phyloP scores from a whole-genome alignment of 2,113 vertebrate species.

The Aramus guarauna region DNA sequence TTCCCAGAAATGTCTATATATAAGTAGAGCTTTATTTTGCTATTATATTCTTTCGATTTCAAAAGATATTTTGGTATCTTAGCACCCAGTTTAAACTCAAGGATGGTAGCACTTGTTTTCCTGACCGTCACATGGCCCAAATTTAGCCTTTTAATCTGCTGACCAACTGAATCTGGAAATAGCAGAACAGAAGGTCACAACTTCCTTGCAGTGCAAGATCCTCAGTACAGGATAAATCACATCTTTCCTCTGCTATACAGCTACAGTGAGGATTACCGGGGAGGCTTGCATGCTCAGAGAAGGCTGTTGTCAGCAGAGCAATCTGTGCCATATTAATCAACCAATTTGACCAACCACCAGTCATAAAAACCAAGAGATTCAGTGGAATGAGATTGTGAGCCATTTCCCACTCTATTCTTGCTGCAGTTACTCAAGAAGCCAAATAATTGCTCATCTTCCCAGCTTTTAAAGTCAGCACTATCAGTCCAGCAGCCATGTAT shows the following conservation, averaged over 20 bases:
- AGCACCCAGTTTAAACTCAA: not conserved
- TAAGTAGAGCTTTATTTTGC: not conserved
- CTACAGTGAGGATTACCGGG: not conserved
- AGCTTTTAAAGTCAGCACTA: not conserved
- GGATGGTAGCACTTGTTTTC: not conserved
- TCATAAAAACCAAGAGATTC: not conserved
- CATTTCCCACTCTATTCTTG: not conserved
- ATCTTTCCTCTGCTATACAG: not conserved
- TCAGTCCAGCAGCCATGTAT: not conserved
- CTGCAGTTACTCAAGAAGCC: not conserved
- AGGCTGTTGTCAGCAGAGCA: not conserved
- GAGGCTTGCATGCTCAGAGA: not conserved
- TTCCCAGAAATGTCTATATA: not conserved
- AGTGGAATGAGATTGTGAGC: not conserved
- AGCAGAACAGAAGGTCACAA: not conserved
- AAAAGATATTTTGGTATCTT: not conserved
- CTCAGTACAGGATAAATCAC: not conserved
- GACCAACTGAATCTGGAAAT: not conserved
- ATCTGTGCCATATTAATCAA: not conserved
- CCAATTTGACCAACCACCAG: not conserved
- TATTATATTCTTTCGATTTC: not conserved
- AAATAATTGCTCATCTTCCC: not conserved
- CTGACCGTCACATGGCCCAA: not conserved
- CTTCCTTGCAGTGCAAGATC: not conserved
- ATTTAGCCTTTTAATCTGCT: constrained; percentile 22